Evolutionary conservation across 23 tunicate genomes (phyloP).

Genomic region (Ciona savignyi): DNA sequence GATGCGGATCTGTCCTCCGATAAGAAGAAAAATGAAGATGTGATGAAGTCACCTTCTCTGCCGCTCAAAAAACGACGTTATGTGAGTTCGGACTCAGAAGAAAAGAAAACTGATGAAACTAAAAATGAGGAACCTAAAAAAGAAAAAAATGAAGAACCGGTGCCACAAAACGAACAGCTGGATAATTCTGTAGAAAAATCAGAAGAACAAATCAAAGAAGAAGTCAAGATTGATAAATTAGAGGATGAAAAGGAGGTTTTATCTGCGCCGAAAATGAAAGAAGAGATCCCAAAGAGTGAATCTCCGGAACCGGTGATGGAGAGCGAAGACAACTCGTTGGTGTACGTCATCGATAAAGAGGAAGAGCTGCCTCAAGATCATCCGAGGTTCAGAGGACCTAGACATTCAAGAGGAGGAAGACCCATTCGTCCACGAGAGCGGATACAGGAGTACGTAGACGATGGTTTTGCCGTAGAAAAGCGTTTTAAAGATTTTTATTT

Average conservation of each 20-base stretch:
- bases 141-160: not conserved
- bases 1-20: not conserved
- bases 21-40: conserved; percentile 27
- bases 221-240: not conserved
- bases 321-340: conserved; percentile 15
- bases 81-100: conserved; percentile 15
- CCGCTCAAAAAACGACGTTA: conserved; percentile 71
- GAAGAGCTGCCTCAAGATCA: conserved; percentile 6
- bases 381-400: conserved; percentile 1
- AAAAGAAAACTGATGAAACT: not conserved
- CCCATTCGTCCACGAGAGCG: not conserved
- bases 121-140: not conserved
- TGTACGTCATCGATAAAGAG: conserved; percentile 43
- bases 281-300: not conserved
- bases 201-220: not conserved
- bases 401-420: not conserved
- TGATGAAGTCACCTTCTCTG: conserved; percentile 55
- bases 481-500: no score
- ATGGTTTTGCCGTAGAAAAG: no score
- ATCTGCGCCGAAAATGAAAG: not conserved
- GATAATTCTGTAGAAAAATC: not conserved
- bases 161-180: not conserved
- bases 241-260: not conserved
- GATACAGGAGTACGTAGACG: not conserved
- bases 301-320: not conserved